Base-by-base conservation (phyloP, 2,113 vertebrate species). In the Pungitius pungitius region DNA sequence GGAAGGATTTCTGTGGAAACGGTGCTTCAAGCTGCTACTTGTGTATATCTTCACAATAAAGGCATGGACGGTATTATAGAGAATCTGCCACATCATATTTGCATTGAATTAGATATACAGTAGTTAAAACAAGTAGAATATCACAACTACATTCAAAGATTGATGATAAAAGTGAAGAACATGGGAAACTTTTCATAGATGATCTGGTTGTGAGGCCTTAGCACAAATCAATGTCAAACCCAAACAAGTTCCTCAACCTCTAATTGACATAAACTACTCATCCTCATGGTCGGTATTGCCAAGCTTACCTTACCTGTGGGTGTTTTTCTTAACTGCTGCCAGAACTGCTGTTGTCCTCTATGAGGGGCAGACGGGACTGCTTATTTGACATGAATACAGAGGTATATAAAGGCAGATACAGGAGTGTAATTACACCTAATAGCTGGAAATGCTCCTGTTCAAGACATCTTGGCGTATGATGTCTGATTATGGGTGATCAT, bases 401-500 rank as follows among this genome's bases (percentile, higher is more conserved):
- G 76, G 77, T 77, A 83, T 87, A 90, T 85, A 89, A 88, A 89
- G 75, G 78, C 85, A 90, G 85, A 82, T 81, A 84, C 82, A 81
- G 83, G 56, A 87, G 83, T 67, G 91, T 91, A 94, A 93, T 94
- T 92, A 86, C 85, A 78, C 71, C 59, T 93, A 93, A 94, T 94
- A 83, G 90, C 78, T 87, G 82, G 87, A 90, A 88, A 91, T 84
- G 77, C 78, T 87, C 73, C 91, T 90, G 90, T 92, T 92, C 85
- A 92, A 90, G 89, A 92, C 85, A 91, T 88, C 86, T 90, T 88
- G 77, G 81, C 9, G 64, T 86, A 79, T 87, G 80, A 81, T 85
- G 83, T 86, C 80, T 93, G 91, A 94, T 93, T 91, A 91, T 91
- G 72, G 87, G 90, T 89, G 91, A 91, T 92, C 91, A 89, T 93